Percentiles rank a stretch among this genome's conserved stretches.
phyloP scores from a whole-genome alignment of 2,888 invertebrate species.

The Lasioglossum marginatum region DNA sequence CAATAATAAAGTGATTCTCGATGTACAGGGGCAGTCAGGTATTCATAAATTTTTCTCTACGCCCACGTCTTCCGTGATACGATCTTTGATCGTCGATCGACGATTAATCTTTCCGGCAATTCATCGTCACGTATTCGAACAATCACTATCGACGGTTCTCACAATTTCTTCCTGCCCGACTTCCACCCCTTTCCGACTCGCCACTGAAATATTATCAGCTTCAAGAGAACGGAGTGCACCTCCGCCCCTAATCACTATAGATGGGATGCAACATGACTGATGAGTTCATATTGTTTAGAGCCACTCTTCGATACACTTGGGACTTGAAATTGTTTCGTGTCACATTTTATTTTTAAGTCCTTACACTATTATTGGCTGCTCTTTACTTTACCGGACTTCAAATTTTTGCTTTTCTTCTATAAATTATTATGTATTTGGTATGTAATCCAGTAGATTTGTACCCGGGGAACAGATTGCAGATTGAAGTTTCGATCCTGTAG shows the following conservation, averaged over 20 bases:
- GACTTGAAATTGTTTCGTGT: neutral
- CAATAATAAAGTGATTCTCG: slow-evolving; percentile 2
- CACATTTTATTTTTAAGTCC: neutral
- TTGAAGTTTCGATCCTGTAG: too few relatives aligned
- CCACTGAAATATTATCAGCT: slow-evolving; percentile 66
- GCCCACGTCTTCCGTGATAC: neutral
- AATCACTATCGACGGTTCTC: slow-evolving; percentile 56
- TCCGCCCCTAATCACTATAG: slow-evolving; percentile 58
- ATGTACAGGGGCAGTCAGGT: neutral
- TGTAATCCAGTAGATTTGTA: too few relatives aligned
- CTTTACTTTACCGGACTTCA: too few relatives aligned
- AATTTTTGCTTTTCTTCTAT: too few relatives aligned
- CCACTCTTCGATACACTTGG: slow-evolving; percentile 16
- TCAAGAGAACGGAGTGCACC: slow-evolving; percentile 53
- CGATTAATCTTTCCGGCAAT: slow-evolving; percentile 58
- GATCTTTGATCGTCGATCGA: slow-evolving; percentile 26
- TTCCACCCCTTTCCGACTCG: slow-evolving; percentile 34
- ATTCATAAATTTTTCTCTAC: neutral
- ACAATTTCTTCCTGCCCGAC: slow-evolving; percentile 56
- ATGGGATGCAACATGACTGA: slow-evolving; percentile 64
- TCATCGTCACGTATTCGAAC: slow-evolving; percentile 46
- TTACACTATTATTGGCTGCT: too few relatives aligned
- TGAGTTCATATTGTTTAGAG: slow-evolving; percentile 59
- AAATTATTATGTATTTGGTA: too few relatives aligned
- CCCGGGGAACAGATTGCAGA: too few relatives aligned